Base-by-base conservation (phyloP, 2,113 vertebrate species). In the Nicator chloris region DNA sequence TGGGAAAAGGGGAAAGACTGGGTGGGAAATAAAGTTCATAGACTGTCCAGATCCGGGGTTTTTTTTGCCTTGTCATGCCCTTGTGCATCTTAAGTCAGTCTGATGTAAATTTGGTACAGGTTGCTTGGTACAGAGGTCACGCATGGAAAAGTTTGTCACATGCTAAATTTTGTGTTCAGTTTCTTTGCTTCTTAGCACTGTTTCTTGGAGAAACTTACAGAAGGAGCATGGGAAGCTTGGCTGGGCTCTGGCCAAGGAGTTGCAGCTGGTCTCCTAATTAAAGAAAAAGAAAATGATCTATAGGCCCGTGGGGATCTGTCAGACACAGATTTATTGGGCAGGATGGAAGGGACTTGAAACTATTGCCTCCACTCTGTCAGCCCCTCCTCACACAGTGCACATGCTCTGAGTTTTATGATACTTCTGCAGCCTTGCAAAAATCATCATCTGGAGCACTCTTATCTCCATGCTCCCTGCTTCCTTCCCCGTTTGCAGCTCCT, bases 191-290 rank as follows among this genome's bases (percentile, higher is more conserved):
- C 76, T 88, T 78, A 82, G 18, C 28, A 15, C 30, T 80, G 1
- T 66, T 80, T 61, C 24, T 80, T 86, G 72, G 82, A 66, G 66
- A 78, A 90, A 39, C 39, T 64, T 88, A 37, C 13, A 79, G 51
- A 76, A 50, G 31, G 60, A 95, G 79, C 45, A 83, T 92, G 92
- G 77, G 85, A 95, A 93, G 47, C 47, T 90, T 93, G 82, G 11
- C 82, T 96, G 92, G 71, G 68, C 44, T 80, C 68, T 73, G 56
- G 85, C 94, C 93, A 95, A 92, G 60, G 60, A 90, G 37, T 80
- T 95, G 88, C 94, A 96, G 92, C 94, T 96, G 94, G 85, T 77
- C 79, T 85, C 71, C 82, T 96, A 95, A 96, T 96, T 96, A 83
- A 70, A 88, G 89, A 80, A 94, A 90, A 70, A 56, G 42, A 88